Evolutionary conservation across 2,113 vertebrate species (phyloP).

Genomic region (Ailurus styani): DNA sequence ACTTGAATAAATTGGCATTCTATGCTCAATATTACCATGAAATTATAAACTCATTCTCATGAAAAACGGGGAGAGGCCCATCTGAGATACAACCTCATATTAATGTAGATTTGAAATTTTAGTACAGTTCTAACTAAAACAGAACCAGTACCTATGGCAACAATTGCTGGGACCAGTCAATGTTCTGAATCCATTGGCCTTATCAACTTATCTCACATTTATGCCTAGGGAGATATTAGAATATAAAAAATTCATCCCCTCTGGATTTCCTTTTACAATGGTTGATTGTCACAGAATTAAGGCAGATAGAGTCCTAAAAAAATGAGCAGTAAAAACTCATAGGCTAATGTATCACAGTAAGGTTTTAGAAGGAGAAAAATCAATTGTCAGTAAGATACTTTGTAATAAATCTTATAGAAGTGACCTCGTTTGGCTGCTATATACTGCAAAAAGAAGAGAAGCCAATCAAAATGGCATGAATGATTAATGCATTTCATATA

Average conservation of each 20-base stretch:
- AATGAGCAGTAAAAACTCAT: not conserved
- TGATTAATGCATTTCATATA: slow-evolving; percentile 68
- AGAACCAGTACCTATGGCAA: not conserved
- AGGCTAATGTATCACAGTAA: slow-evolving; percentile 30
- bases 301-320: not conserved
- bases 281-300: slow-evolving; percentile 25
- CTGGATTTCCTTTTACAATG: not conserved
- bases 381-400: slow-evolving; percentile 50
- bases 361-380: slow-evolving; percentile 55
- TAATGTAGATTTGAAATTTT: not conserved
- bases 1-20: not conserved
- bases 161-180: not conserved
- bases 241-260: not conserved
- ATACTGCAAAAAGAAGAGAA: slow-evolving; percentile 40
- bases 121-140: not conserved
- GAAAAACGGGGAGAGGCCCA: not conserved
- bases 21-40: not conserved
- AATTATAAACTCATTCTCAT: not conserved
- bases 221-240: not conserved
- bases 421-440: slow-evolving; percentile 46
- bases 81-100: not conserved
- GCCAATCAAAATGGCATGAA: slow-evolving; percentile 57
- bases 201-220: not conserved
- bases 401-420: slow-evolving; percentile 31
- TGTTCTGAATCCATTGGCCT: not conserved